Evolutionary conservation across 1,140 invertebrate species (phyloP).

Genomic region (Penaeus vannamei): DNA sequence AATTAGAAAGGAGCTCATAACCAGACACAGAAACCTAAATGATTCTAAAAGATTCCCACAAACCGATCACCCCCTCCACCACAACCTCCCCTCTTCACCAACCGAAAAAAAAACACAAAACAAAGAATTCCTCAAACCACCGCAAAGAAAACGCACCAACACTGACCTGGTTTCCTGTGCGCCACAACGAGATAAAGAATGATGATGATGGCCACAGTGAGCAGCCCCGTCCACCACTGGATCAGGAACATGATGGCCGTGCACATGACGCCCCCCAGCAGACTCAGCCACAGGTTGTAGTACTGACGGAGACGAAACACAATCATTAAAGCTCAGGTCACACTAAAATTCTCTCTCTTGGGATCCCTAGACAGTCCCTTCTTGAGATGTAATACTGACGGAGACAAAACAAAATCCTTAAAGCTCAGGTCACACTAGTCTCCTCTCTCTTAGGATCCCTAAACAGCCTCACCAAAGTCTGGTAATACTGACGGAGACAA

Average conservation of each 20-base stretch:
- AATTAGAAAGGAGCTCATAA: too few relatives aligned
- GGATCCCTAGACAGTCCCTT: too few relatives aligned
- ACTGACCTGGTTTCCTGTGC: conserved; percentile 73
- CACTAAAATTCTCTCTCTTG: too few relatives aligned
- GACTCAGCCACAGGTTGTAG: conserved; percentile 76
- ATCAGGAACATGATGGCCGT: conserved; percentile 77
- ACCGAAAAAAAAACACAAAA: background rate
- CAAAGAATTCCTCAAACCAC: background rate
- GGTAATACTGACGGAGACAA: too few relatives aligned
- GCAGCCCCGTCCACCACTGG: conserved; percentile 75
- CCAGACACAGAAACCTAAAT: too few relatives aligned
- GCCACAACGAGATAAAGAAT: conserved; percentile 73
- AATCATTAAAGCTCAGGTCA: too few relatives aligned
- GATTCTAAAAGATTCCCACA: too few relatives aligned
- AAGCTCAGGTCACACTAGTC: too few relatives aligned
- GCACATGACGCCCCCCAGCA: conserved; percentile 75
- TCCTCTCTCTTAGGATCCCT: too few relatives aligned
- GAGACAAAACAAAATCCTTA: too few relatives aligned
- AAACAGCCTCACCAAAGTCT: too few relatives aligned
- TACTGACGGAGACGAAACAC: conserved; percentile 70
- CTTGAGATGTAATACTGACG: conserved; percentile 76
- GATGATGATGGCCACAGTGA: conserved; percentile 74
- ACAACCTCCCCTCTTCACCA: background rate
- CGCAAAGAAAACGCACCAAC: background rate
- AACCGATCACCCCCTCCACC: too few relatives aligned